Evolutionary conservation across 2,113 vertebrate genomes (phyloP).

Genomic region (Callithrix jacchus): DNA sequence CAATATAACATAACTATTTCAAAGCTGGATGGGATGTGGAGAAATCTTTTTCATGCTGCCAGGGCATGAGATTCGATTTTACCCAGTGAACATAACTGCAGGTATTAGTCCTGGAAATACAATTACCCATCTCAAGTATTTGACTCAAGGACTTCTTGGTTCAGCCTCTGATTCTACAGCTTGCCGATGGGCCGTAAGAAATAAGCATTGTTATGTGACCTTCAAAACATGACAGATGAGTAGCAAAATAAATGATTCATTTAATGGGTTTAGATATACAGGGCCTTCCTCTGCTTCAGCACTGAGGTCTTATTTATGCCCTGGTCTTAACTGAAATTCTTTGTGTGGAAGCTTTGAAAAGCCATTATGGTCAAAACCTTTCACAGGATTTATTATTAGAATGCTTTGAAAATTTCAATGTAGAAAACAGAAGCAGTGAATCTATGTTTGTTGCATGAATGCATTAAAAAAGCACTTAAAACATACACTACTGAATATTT

Average conservation of each 20-base stretch:
- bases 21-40: background rate
- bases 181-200: constrained; percentile 49
- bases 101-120: constrained; percentile 61
- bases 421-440: constrained; percentile 62
- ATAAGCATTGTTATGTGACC: constrained; percentile 76
- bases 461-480: background rate
- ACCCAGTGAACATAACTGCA: constrained; percentile 38
- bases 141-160: constrained; percentile 73
- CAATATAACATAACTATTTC: background rate
- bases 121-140: constrained; percentile 70
- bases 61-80: constrained; percentile 36
- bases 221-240: constrained; percentile 75
- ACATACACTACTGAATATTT: constrained; percentile 9
- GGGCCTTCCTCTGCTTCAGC: constrained; percentile 48
- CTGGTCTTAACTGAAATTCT: constrained; percentile 73
- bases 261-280: constrained; percentile 75
- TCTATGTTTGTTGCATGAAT: constrained; percentile 13
- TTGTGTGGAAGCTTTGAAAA: constrained; percentile 68
- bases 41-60: constrained; percentile 28
- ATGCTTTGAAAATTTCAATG: constrained; percentile 65
- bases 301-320: constrained; percentile 76
- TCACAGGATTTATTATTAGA: constrained; percentile 74
- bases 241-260: constrained; percentile 79
- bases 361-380: constrained; percentile 69
- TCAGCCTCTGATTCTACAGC: constrained; percentile 62